phyloP scores from a whole-genome alignment of 1,140 invertebrate genomes.

The Procambarus virginalis region DNA sequence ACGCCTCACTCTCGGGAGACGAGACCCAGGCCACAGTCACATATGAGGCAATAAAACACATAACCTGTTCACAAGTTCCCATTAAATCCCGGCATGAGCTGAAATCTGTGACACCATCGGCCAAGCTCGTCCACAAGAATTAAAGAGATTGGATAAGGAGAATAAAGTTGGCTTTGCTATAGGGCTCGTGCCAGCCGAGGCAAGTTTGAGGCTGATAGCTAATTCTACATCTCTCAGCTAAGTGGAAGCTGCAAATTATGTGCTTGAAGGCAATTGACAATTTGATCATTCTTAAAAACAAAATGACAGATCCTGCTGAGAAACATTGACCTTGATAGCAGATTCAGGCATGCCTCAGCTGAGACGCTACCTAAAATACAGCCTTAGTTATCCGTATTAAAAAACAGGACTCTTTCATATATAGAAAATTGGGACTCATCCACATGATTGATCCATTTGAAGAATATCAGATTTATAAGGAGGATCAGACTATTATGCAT shows the following conservation, averaged over 20 bases:
- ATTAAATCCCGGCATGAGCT: constrained; percentile 55
- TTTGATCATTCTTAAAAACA: background rate
- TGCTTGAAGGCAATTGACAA: background rate
- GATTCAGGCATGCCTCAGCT: constrained; percentile 45
- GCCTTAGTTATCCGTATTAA: constrained; percentile 48
- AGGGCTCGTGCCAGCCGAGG: constrained; percentile 45
- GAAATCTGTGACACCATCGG: constrained; percentile 65
- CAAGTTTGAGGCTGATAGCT: constrained; percentile 10
- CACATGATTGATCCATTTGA: constrained; percentile 35
- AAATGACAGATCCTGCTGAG: background rate
- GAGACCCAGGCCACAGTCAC: constrained; percentile 61
- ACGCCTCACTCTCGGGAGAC: constrained; percentile 46
- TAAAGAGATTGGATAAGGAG: constrained; percentile 36
- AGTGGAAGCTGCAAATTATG: background rate
- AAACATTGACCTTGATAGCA: constrained; percentile 40
- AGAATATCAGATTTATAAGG: constrained; percentile 34
- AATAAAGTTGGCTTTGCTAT: constrained; percentile 55
- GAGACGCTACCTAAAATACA: constrained; percentile 38
- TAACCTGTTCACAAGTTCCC: constrained; percentile 51
- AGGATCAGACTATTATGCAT: constrained; percentile 34
- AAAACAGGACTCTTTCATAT: constrained; percentile 63
- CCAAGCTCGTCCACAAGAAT: constrained; percentile 55
- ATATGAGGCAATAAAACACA: constrained; percentile 54
- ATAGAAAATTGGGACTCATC: constrained; percentile 40
- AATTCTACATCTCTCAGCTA: constrained; percentile 21